Conservation (phyloP, 1,140 invertebrate species). For the Drosophila mauritiana region DNA sequence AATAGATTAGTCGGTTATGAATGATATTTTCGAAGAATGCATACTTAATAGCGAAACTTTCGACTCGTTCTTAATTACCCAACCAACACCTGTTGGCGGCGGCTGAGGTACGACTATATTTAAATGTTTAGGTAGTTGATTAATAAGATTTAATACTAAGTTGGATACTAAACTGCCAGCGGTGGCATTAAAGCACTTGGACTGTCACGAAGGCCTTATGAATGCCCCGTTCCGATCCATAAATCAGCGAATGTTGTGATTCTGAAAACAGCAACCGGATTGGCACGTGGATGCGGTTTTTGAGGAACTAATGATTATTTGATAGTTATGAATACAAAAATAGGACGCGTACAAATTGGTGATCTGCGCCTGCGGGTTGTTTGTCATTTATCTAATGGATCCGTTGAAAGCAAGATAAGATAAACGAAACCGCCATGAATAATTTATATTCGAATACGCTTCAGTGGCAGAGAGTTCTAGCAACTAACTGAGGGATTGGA, state of each 20-base stretch:
- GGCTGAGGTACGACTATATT: slow-evolving; percentile 13
- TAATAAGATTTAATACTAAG: slow-evolving; percentile 46
- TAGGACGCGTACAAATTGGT: slow-evolving; percentile 18
- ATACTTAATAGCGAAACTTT: slow-evolving; percentile 39
- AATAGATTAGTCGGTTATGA: slow-evolving; percentile 1
- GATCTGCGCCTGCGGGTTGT: slow-evolving; percentile 6
- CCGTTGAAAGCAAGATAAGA: slow-evolving; percentile 33
- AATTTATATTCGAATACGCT: slow-evolving; percentile 23
- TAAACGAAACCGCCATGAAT: slow-evolving; percentile 24
- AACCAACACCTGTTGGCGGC: slow-evolving; percentile 15
- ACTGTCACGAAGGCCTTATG: slow-evolving; percentile 40
- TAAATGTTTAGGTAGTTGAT: slow-evolving; percentile 31
- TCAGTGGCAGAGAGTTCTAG: slow-evolving; percentile 15
- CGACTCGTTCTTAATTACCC: slow-evolving; percentile 31
- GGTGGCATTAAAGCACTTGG: slow-evolving; percentile 43
- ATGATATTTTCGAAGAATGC: slow-evolving; percentile 1
- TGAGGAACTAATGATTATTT: slow-evolving; percentile 13
- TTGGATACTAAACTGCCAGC: slow-evolving; percentile 36
- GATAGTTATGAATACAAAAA: slow-evolving; percentile 34
- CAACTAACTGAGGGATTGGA: background rate
- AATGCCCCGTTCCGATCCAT: slow-evolving; percentile 47
- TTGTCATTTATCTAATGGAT: slow-evolving; percentile 21
- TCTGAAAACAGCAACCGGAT: slow-evolving; percentile 28
- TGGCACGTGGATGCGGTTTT: slow-evolving; percentile 35
- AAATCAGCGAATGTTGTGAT: slow-evolving; percentile 30